Base-by-base conservation (phyloP, 2,888 invertebrate genomes). In the Eupithecia centaureata region DNA sequence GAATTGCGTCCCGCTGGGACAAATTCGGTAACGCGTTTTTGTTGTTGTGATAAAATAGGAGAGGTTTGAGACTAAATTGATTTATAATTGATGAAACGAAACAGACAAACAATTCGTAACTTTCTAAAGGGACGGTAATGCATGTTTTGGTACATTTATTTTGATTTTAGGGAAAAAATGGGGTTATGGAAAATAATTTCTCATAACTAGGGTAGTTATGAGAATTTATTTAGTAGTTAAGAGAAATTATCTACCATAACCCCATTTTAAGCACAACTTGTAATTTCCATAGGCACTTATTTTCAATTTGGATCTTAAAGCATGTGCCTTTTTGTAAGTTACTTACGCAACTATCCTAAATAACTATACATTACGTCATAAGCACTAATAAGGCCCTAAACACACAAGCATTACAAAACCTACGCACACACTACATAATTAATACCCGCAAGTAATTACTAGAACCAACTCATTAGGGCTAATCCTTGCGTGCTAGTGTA, bases 1-100 rank as follows among this genome's bases (percentile, higher is more conserved):
- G 81, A 82, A 85, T 85, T 82, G 82, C 83, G 78, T 86, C 86
- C 86, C 83, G 88, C 86, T 82, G 88, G 77, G 88, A 88, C 88
- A 87, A 89, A 90, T 89, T 88, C 76, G 79, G 80, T 78, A 78
- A 84, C 82, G 81, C 73, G 71, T 75, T 81, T 81, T 78, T 67
- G 75, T 78, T 75, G 65, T 72, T 68, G 75, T 73, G 69, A 76
- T 80, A 79, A 77, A 79, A 77, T 69, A 77, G 64, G 67, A 59
- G 27, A 52, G 56, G 66, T 77, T 77, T 73, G 75, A 73, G 35
- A 63, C 61, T 67, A 72, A 73, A 75, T 70, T 69, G 65, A 59
- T 61, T 74, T 72, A 72, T 73, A 68, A 68, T 73, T 71, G 74
- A 73, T 69, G 67, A 65, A 54, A 63, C 54, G 27, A 47, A 54